These are phyloP conservation scores for Channa maculata DNA, from an alignment of 2,113 vertebrate species.

Conservation along the genomic window DNA sequence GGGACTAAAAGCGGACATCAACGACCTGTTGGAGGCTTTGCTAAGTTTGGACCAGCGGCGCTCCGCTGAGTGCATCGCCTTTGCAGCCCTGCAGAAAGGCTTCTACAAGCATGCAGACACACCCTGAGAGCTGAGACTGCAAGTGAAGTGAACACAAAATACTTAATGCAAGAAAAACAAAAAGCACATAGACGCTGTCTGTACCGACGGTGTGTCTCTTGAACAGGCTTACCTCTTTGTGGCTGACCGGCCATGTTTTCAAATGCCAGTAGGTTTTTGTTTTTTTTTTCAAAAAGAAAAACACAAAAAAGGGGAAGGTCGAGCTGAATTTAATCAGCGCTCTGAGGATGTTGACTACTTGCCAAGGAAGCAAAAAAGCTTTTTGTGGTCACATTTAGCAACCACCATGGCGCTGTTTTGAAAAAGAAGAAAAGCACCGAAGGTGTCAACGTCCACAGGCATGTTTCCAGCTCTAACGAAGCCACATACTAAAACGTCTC, in stretches of 20 bases:
- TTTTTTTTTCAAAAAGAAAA: slow-evolving; percentile 14
- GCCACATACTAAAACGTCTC: slow-evolving; percentile 65
- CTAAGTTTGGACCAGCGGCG: slow-evolving; percentile 82
- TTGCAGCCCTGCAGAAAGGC: slow-evolving; percentile 72
- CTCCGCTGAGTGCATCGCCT: slow-evolving; percentile 82
- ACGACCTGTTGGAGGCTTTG: slow-evolving; percentile 79
- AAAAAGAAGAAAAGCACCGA: slow-evolving; percentile 23
- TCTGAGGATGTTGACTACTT: slow-evolving; percentile 37
- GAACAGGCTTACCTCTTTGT: slow-evolving; percentile 70
- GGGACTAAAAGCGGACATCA: slow-evolving; percentile 85
- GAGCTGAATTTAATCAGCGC: slow-evolving; percentile 26
- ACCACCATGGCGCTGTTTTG: not conserved
- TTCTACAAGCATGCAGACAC: slow-evolving; percentile 78
- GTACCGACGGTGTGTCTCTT: slow-evolving; percentile 52
- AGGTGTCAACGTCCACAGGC: slow-evolving; percentile 20
- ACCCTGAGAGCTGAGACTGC: slow-evolving; percentile 47
- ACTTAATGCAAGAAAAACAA: slow-evolving; percentile 31
- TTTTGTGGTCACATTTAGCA: not conserved
- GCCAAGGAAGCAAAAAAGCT: slow-evolving; percentile 13
- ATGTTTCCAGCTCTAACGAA: slow-evolving; percentile 20
- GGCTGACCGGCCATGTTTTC: slow-evolving; percentile 49
- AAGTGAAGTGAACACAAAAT: slow-evolving; percentile 32
- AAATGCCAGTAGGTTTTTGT: slow-evolving; percentile 71
- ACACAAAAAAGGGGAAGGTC: slow-evolving; percentile 56
- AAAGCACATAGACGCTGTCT: slow-evolving; percentile 60